Evolutionary conservation across 2,888 invertebrate species (phyloP), one percentile per base, ranked within the genome.

Genomic region (Emmelina monodactyla): DNA sequence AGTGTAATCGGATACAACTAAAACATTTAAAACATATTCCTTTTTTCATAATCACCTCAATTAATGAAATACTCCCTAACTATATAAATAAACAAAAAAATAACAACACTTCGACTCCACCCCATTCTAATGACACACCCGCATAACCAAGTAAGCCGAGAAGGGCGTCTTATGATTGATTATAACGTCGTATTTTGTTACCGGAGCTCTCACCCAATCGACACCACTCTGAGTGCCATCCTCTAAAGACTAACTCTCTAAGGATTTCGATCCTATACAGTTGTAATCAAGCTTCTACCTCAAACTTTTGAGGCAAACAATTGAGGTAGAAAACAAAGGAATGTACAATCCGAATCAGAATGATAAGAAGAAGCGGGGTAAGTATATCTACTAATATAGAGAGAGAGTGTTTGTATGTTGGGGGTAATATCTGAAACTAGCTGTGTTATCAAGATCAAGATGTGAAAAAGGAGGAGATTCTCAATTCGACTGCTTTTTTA

Each of bases 91-190:
- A n/a, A n/a, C n/a, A n/a, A n/a, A n/a, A n/a, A n/a, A n/a, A n/a
- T n/a, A n/a, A n/a, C 19, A 9, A 5, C 9, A 19, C 3, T 3
- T 9, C 62, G 22, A 49, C 67, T 76, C 75, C 46, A 68, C 37
- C 37, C 39, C 49, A 47, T 48, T 49, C 51, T 42, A 55, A 52
- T 55, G 56, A 58, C 62, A 61, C 67, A 63, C 62, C 54, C 57
- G 59, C 63, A 68, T 67, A 67, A 61, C 62, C 53, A 57, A 68
- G 67, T 65, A 68, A 67, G 60, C 55, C 44, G 58, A 63, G 64
- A 52, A 55, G 61, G 65, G 58, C 49, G 56, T 53, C 53, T 54
- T 59, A 71, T 76, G 76, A 78, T 76, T 75, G 73, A 78, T 78
- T 70, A 66, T 65, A 7, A 25, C 6, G 55, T 55, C 53, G 60